Evolutionary conservation across 1,140 invertebrate species (phyloP).

Genomic region (Rhizoglyphus robini): DNA sequence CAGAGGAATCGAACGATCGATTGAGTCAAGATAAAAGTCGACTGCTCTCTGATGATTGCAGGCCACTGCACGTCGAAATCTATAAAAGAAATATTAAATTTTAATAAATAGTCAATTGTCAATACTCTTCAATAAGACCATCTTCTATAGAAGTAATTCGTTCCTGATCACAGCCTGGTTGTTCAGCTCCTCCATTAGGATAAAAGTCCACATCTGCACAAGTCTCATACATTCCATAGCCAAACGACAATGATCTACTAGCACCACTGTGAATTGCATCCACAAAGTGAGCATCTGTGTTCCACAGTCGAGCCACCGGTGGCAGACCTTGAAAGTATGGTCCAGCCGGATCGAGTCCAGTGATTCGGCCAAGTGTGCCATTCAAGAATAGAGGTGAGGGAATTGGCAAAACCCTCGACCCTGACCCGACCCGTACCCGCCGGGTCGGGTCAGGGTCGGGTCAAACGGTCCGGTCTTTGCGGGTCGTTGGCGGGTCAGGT

Average conservation of each 20-base stretch:
- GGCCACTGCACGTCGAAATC: slow-evolving; percentile 47
- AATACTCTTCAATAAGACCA: no score
- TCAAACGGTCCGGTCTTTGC: no score
- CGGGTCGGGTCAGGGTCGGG: no score
- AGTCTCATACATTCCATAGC: slow-evolving; percentile 63
- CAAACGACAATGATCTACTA: slow-evolving; percentile 27
- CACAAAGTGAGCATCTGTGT: slow-evolving; percentile 71
- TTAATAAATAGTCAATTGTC: no score
- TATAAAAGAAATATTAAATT: no score
- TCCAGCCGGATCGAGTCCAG: slow-evolving; percentile 73
- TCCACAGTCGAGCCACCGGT: slow-evolving; percentile 58
- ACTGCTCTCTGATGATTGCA: slow-evolving; percentile 71
- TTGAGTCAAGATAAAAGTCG: slow-evolving; percentile 51
- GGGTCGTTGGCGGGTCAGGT: no score
- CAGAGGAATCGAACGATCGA: neutral
- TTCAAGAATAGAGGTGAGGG: no score
- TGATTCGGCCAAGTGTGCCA: neutral
- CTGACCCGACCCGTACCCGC: neutral
- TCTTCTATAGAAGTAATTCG: no score
- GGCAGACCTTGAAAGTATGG: slow-evolving; percentile 53
- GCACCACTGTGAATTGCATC: slow-evolving; percentile 69
- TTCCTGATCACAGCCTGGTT: slow-evolving; percentile 57
- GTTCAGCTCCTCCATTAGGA: slow-evolving; percentile 70
- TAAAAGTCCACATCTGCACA: slow-evolving; percentile 75
- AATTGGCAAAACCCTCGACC: no score